A percentile compares a stretch with the other conserved stretches of the same genome.
These are phyloP conservation scores for Cosmorhoe ocellata DNA, from an alignment of 2,888 invertebrate species.

Conservation along the genomic window DNA sequence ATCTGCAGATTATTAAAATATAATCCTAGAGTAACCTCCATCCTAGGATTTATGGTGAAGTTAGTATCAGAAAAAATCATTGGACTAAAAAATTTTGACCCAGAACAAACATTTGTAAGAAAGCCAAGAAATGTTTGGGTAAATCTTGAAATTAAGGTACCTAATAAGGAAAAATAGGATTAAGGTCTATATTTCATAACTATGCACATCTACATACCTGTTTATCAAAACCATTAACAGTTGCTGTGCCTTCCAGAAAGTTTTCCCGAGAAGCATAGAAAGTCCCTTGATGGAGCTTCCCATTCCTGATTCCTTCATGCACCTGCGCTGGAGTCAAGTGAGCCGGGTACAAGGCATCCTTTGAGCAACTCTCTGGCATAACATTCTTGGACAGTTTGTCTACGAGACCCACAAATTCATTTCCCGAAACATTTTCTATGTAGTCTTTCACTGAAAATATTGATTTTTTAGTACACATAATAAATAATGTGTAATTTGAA, in stretches of 20 bases:
- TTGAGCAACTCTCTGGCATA: slow-evolving; percentile 81
- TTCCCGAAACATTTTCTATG: slow-evolving; percentile 86
- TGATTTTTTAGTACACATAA: too few relatives aligned
- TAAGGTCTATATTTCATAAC: too few relatives aligned
- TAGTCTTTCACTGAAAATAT: slow-evolving; percentile 86
- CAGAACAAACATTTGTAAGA: too few relatives aligned
- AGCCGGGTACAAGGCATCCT: slow-evolving; percentile 90
- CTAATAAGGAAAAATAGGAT: too few relatives aligned
- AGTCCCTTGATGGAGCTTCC: slow-evolving; percentile 89
- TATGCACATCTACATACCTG: slow-evolving; percentile 65
- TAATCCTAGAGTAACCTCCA: too few relatives aligned
- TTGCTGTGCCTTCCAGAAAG: slow-evolving; percentile 95
- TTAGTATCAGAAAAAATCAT: too few relatives aligned
- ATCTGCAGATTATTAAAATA: slow-evolving; percentile 67
- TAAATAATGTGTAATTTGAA: too few relatives aligned
- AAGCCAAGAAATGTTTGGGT: too few relatives aligned
- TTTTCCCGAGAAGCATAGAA: slow-evolving; percentile 95
- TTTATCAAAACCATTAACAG: slow-evolving; percentile 90
- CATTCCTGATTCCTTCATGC: slow-evolving; percentile 90
- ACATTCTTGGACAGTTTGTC: slow-evolving; percentile 91
- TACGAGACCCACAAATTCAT: slow-evolving; percentile 82
- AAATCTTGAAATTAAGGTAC: too few relatives aligned
- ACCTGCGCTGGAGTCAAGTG: slow-evolving; percentile 91
- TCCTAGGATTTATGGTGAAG: too few relatives aligned
- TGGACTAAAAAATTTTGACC: too few relatives aligned